phyloP scores from a whole-genome alignment of 2,113 vertebrate genomes.

The Mirounga angustirostris region DNA sequence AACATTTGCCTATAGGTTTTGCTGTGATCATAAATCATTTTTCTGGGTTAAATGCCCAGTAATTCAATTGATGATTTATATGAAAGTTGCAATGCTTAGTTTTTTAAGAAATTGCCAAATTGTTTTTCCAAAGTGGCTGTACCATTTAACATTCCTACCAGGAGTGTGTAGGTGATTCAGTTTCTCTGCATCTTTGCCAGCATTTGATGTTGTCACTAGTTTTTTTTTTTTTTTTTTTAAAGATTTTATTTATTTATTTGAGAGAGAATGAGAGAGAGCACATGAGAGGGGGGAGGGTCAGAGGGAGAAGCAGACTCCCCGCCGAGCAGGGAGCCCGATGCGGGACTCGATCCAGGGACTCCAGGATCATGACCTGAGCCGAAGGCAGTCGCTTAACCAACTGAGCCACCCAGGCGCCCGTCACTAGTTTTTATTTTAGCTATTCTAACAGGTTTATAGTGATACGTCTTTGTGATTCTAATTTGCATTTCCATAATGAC shows the following conservation, averaged over 20 bases:
- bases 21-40: not conserved
- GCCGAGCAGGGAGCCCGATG: no score
- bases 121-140: not conserved
- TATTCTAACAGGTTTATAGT: not conserved
- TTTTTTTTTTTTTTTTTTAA: not conserved
- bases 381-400: no score
- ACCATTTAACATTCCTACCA: not conserved
- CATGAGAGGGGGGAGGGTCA: no score
- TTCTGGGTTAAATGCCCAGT: not conserved
- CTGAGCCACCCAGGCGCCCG: no score
- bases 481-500: not conserved
- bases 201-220: not conserved
- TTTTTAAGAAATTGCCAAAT: not conserved
- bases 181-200: not conserved
- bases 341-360: no score
- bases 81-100: not conserved
- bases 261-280: no score
- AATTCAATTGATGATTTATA: not conserved
- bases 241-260: no score
- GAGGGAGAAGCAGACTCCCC: no score
- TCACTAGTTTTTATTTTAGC: not conserved
- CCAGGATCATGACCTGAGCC: no score
- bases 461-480: not conserved
- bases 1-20: not conserved
- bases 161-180: not conserved